phyloP scores from a whole-genome alignment of 2,888 invertebrate genomes.

The Apamea anceps region DNA sequence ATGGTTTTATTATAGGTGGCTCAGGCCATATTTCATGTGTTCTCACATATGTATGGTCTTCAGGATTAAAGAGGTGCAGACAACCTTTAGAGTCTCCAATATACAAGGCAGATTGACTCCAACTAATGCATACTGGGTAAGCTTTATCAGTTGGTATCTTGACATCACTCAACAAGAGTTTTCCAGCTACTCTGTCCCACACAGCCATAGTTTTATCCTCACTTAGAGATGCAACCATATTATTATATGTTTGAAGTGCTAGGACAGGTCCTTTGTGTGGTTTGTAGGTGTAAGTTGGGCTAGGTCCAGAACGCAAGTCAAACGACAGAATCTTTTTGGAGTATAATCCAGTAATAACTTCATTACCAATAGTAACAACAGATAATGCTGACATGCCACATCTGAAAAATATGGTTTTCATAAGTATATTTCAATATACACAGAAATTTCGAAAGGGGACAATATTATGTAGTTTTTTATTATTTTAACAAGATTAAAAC shows the following conservation, averaged over 20 bases:
- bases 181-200: conserved; percentile 89
- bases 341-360: conserved; percentile 89
- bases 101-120: conserved; percentile 83
- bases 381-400: conserved; percentile 90
- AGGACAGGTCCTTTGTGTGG: conserved; percentile 90
- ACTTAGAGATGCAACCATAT: conserved; percentile 90
- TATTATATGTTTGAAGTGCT: conserved; percentile 79
- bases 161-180: conserved; percentile 80
- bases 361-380: conserved; percentile 84
- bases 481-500: conserved; percentile 45
- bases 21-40: conserved; percentile 84
- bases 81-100: conserved; percentile 87
- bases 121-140: conserved; percentile 85
- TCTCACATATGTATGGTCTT: conserved; percentile 75
- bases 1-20: conserved; percentile 78
- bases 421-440: not conserved
- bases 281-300: conserved; percentile 84
- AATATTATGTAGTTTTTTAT: not conserved
- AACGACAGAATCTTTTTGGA: conserved; percentile 89
- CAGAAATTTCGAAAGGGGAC: not conserved
- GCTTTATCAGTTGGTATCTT: conserved; percentile 83
- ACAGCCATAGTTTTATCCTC: conserved; percentile 90
- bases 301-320: conserved; percentile 85
- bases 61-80: conserved; percentile 84
- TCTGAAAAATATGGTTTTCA: conserved; percentile 67